Base-by-base conservation (phyloP, 2,797 vertebrate genomes). In the Enteromius afrohamiltoni region DNA sequence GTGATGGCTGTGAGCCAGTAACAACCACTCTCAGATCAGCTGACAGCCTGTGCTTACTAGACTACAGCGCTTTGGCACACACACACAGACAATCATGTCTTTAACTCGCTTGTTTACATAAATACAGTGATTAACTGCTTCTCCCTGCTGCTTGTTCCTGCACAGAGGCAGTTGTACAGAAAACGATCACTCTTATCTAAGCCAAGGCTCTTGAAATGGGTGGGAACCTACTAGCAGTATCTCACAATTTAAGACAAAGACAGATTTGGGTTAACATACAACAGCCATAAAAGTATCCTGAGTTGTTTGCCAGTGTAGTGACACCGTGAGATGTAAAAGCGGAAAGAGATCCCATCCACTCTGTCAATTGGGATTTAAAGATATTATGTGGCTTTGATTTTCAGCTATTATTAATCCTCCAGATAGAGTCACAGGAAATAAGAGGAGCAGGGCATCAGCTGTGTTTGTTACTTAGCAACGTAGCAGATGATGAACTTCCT, bases 391-490 rank as follows among this genome's bases (percentile, higher is more conserved):
- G 58, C 76, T 86, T 69, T 70, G 70, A 80, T 81, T 16, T 78
- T 82, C 45, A 34, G 64, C 65, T 71, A 83, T 76, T 88, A 85
- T 87, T 85, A 79, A 84, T 62, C 34, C 75, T 80, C 64, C 70
- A 69, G 75, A 31, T 58, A 71, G 60, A 83, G 71, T 83, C 60
- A 58, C 45, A 65, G 77, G 37, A 64, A 77, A 78, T 71, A 53
- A 77, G 64, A 76, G 6, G 14, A 69, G 40, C 37, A 29, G 58
- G 13, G 64, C 73, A 55, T 74, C 77, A n/a, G 74, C 51, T 77
- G 83, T 64, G 78, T 70, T 62, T 79, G 86, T 89, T 87, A 77
- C 87, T 83, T 79, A 76, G 88, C 87, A 87, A 86, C 82, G 26
- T 74, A 60, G 29, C 31, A 29, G 75, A 78, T 85, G 58, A 80